phyloP scores from a whole-genome alignment of 1,140 invertebrate species.

The Eciton burchellii region DNA sequence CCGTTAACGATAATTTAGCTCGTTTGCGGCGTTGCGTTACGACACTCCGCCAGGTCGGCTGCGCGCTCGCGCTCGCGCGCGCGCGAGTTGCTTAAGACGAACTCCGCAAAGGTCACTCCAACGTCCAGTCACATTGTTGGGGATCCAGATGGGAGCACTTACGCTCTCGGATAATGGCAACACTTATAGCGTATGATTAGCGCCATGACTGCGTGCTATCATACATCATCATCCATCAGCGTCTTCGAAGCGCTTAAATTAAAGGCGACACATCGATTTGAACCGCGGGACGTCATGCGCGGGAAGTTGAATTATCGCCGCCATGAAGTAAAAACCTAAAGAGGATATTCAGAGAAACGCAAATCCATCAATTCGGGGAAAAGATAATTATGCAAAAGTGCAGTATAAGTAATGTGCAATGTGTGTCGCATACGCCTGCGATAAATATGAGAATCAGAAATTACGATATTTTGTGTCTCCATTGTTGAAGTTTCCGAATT shows the following conservation, averaged over 20 bases:
- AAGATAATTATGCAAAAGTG: no score
- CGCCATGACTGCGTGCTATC: slow-evolving; percentile 50
- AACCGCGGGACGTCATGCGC: neutral
- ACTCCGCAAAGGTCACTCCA: slow-evolving; percentile 69
- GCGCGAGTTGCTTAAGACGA: slow-evolving; percentile 66
- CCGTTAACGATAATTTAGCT: slow-evolving; percentile 72
- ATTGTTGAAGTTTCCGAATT: no score
- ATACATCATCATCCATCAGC: slow-evolving; percentile 36
- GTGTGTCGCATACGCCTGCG: no score
- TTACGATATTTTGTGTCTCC: no score
- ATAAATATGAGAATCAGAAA: no score
- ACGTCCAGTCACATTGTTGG: slow-evolving; percentile 64
- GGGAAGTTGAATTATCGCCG: no score
- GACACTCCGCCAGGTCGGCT: slow-evolving; percentile 36
- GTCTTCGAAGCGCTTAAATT: neutral
- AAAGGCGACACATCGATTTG: slow-evolving; percentile 3
- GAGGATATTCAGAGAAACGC: no score
- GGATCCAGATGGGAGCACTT: slow-evolving; percentile 70
- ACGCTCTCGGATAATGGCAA: slow-evolving; percentile 70
- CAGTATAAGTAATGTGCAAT: no score
- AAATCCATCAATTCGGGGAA: no score
- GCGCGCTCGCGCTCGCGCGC: neutral
- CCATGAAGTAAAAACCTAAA: no score
- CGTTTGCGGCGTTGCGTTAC: slow-evolving; percentile 57
- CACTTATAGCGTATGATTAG: slow-evolving; percentile 64